Evolutionary conservation across 2,113 vertebrate species (phyloP), one percentile per base, ranked within the genome.

Genomic region (Rhynchomys soricoides): DNA sequence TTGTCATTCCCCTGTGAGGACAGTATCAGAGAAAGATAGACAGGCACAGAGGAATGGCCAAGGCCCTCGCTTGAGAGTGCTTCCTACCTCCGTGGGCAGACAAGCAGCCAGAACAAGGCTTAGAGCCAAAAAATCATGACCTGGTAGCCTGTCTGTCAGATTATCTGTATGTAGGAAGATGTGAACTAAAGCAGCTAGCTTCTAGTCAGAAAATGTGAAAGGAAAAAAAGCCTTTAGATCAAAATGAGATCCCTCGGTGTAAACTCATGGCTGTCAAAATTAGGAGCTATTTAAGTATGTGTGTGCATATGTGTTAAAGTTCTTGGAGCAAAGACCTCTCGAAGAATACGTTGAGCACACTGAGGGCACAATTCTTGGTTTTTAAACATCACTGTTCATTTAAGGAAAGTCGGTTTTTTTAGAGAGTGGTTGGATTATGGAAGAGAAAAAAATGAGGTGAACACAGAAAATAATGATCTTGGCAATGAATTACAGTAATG

Each of bases 171-270:
- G 12, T 3, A 55, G 19, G 64, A 59, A 64, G 12, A 57, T 70
- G 43, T 24, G n/a, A 48, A 73, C 16, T 50, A 40, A 50, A 62
- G 66, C 40, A 95, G 7, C 29, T 66, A 50, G 16, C 43, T 91
- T 87, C 74, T 83, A 86, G 16, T 83, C n/a, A 71, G 66, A 86
- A 81, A 95, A 94, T 87, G 24, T 26, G 52, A 93, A 62, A 75
- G 86, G n/a, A 88, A 89, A 64, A 89, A 64, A 79, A 77, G 68
- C 16, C 50, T 70, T 34, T 77, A 86, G 57, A 86, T 90, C 77
- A 92, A 57, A 75, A 57, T 19, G 79, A 24, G 43, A 94, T 15
- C 22, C 66, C 19, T 74, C 48, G 75, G 0, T 86, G 50, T 89
- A 88, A 88, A 90, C 86, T 79, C 50, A 81, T 50, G 34, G 17